phyloP scores from a whole-genome alignment of 30 jellyfish, hydroid and myxozoan species.

The Nemopilema nomurai region DNA sequence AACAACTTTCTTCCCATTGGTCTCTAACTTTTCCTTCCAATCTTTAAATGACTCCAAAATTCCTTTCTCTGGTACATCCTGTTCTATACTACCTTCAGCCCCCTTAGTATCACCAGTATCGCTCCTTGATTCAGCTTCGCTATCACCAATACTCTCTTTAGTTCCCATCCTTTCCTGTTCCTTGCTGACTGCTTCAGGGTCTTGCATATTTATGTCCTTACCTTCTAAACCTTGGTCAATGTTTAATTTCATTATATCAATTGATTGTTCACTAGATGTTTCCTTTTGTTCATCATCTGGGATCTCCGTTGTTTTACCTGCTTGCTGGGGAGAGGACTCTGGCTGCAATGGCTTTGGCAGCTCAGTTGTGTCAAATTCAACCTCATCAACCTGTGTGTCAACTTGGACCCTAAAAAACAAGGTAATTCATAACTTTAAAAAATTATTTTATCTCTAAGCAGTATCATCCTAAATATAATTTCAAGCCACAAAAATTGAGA shows the following conservation, averaged over 20 bases:
- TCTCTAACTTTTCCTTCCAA: slow-evolving; percentile 86
- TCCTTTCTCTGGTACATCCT: slow-evolving; percentile 23
- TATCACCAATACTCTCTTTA: neutral
- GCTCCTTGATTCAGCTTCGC: neutral
- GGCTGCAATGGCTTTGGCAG: neutral
- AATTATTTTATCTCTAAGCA: no score
- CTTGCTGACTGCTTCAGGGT: neutral
- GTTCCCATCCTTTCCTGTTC: neutral
- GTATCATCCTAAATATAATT: no score
- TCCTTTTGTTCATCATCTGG: neutral
- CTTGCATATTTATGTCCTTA: neutral
- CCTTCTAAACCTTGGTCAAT: neutral
- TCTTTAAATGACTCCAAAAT: slow-evolving; percentile 80
- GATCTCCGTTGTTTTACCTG: neutral
- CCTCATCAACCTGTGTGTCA: slow-evolving; percentile 15
- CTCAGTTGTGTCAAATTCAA: slow-evolving; percentile 3
- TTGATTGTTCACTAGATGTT: neutral
- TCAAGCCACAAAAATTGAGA: no score
- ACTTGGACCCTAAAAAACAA: neutral
- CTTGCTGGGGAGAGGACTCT: neutral
- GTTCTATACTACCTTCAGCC: neutral
- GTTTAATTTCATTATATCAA: slow-evolving; percentile 23
- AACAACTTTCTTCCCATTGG: slow-evolving; percentile 31
- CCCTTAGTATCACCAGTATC: neutral
- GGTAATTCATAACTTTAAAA: no score